Conservation (phyloP, 2,797 vertebrate genomes). For the Lacerta bilineata region DNA sequence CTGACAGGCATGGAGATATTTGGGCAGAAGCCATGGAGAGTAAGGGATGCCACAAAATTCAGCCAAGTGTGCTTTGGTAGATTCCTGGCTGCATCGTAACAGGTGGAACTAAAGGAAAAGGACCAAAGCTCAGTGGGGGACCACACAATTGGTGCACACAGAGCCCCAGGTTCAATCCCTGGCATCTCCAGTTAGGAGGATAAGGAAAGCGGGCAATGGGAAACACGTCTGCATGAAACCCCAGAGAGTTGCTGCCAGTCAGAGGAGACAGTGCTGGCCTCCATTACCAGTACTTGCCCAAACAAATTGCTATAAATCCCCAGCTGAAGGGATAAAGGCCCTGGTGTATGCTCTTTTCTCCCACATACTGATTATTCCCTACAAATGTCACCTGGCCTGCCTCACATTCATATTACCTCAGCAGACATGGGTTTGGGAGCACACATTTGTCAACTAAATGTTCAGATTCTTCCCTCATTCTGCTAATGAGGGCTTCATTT, state of each 20-base stretch:
- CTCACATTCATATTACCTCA: neutral
- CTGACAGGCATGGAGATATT: neutral
- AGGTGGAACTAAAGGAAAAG: neutral
- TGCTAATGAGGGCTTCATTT: slow-evolving; percentile 38
- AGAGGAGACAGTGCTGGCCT: neutral
- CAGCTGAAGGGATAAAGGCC: neutral
- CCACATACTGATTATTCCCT: neutral
- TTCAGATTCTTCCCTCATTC: slow-evolving; percentile 15
- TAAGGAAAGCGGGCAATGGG: neutral
- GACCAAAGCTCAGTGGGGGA: neutral
- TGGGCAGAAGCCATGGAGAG: neutral
- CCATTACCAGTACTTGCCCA: neutral
- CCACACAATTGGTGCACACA: neutral
- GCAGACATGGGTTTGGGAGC: neutral
- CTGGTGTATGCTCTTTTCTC: no score
- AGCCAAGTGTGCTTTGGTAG: neutral
- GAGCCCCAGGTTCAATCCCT: neutral
- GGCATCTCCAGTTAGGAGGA: neutral
- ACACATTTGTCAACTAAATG: neutral
- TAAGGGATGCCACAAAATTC: neutral
- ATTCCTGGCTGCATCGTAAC: neutral
- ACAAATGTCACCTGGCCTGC: neutral
- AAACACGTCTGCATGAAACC: neutral
- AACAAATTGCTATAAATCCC: neutral
- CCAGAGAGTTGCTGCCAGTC: neutral